A percentile compares a stretch with the other conserved stretches of the same genome.
phyloP scores from a whole-genome alignment of 2,888 invertebrate genomes.

The Diogma glabrata region DNA sequence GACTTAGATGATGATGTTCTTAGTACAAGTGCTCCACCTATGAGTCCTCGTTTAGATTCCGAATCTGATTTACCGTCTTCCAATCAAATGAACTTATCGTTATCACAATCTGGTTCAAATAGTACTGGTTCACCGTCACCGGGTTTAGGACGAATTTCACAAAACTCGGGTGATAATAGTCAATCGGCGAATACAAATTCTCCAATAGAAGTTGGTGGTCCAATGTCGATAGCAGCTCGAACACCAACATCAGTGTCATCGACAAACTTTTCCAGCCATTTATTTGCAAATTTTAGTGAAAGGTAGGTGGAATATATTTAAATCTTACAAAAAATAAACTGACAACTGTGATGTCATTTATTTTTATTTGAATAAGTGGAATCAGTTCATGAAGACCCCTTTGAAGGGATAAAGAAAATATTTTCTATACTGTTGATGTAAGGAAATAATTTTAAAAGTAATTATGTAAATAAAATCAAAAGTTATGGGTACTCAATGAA shows the following conservation, averaged over 20 bases:
- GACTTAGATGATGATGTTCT: constrained; percentile 36
- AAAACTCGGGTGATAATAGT: constrained; percentile 40
- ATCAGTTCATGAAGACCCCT: too few species aligned
- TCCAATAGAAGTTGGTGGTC: constrained; percentile 40
- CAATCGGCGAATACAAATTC: constrained; percentile 47
- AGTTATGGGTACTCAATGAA: too few species aligned
- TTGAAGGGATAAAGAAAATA: too few species aligned
- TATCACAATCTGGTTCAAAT: constrained; percentile 40
- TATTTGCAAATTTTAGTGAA: constrained; percentile 50
- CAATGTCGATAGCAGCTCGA: constrained; percentile 31
- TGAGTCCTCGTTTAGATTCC: constrained; percentile 33
- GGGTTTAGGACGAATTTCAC: constrained; percentile 30
- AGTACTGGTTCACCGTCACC: constrained; percentile 38
- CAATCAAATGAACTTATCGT: constrained; percentile 32
- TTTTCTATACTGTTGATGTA: too few species aligned
- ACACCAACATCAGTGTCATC: constrained; percentile 38
- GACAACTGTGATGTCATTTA: too few species aligned
- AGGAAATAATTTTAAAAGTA: too few species aligned
- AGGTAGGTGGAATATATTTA: constrained; percentile 42
- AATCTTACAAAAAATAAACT: too few species aligned
- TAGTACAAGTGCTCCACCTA: constrained; percentile 29
- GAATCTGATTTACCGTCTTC: constrained; percentile 35
- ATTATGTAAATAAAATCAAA: too few species aligned
- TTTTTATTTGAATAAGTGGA: too few species aligned
- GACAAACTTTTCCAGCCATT: constrained; percentile 47